Percentiles rank a stretch among this genome's conserved stretches.
phyloP scores from a whole-genome alignment of 92 coral and sea anemone genomes.

The Anthopleura xanthogrammica region DNA sequence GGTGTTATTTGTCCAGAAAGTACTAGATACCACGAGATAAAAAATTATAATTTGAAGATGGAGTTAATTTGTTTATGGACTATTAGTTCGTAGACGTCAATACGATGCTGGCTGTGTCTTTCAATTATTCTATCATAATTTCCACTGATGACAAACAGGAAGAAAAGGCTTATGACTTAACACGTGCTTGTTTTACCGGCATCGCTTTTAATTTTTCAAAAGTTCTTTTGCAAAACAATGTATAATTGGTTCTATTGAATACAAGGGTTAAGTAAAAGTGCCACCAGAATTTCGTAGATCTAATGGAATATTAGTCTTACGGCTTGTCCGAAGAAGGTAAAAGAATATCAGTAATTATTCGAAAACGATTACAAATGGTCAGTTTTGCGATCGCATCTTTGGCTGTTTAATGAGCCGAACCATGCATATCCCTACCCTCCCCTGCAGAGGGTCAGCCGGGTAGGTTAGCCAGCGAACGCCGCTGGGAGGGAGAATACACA shows the following conservation, averaged over 20 bases:
- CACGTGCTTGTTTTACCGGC: background rate
- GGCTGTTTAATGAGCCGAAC: too few relatives aligned
- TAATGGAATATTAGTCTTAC: background rate
- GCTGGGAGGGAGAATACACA: too few relatives aligned
- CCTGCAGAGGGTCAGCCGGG: too few relatives aligned
- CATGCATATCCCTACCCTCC: too few relatives aligned
- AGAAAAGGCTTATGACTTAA: background rate
- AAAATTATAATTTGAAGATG: background rate
- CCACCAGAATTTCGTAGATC: background rate
- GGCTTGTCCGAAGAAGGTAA: background rate
- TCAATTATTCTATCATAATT: too few relatives aligned
- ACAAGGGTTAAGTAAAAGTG: background rate
- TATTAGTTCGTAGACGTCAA: too few relatives aligned
- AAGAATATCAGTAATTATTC: background rate
- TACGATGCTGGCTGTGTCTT: too few relatives aligned
- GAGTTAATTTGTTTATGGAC: too few relatives aligned
- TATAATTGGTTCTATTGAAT: too few relatives aligned
- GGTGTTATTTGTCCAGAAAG: background rate
- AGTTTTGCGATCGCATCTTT: too few relatives aligned
- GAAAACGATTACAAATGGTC: too few relatives aligned
- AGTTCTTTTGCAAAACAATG: background rate
- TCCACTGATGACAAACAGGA: background rate
- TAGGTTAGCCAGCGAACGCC: too few relatives aligned
- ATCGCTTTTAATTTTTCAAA: conserved; percentile 3
- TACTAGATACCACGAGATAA: background rate